Base-by-base conservation (phyloP, 1,140 invertebrate genomes). In the Heliothis subflexa region DNA sequence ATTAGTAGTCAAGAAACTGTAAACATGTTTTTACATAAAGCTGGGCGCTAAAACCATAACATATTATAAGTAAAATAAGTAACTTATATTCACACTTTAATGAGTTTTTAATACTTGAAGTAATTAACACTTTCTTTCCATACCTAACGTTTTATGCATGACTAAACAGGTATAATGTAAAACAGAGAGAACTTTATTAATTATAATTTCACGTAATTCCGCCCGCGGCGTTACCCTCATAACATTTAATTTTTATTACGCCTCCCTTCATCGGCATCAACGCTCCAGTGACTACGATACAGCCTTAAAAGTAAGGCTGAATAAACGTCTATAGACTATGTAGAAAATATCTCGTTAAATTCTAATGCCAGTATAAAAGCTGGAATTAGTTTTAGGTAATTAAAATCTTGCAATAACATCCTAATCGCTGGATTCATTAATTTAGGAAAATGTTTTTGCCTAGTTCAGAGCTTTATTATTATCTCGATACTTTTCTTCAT, bases 161-260 rank as follows among this genome's bases (percentile, higher is more conserved):
- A 62, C 25, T 62, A 66, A 45, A 66, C 40, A 66, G 21, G 40
- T 4, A 50, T 21, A 49, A 16, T 4, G 40, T 2, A 50, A 13
- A 9, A 18, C 13, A 64, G 49, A 68, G 16, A 3, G 40, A 68
- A 64, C 33, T 52, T 70, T 50, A 52, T 50, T 52, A 70, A 70
- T 50, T 50, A 50, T 52, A 28, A 70, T 70, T 70, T 50, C 21
- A n/a, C 21, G 52, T 70, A 45, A 28, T 18, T 66, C 33, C 18
- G 33, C 40, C 61, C 61, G 40, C 33, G 62, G 62, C 62, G 33
- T 66, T 49, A 49, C 62, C 40, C 62, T 62, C 59, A 40, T 62
- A 62, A 62, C 59, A 40, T 62, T 62, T 62, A n/a, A 40, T 62
- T 62, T 40, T 62, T 62, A 62, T 62, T 62, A 40, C 33, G 5